These are phyloP conservation scores for Chrysotoxum bicinctum DNA, from an alignment of 2,888 invertebrate species.

Conservation along the genomic window DNA sequence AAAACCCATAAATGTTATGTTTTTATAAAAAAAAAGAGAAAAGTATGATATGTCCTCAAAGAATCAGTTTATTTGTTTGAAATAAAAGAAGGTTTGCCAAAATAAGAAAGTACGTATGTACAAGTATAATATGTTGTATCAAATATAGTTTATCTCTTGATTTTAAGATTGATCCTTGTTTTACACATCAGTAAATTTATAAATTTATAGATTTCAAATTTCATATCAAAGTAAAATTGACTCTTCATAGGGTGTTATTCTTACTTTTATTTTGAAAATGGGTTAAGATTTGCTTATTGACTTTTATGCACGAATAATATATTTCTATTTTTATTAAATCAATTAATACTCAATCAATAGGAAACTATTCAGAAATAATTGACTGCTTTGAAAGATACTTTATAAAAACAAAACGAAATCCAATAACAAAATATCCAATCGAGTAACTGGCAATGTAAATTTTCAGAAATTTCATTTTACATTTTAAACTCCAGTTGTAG, in stretches of 20 bases:
- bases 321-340: not conserved
- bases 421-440: not conserved
- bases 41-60: constrained; percentile 72
- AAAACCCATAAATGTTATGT: constrained; percentile 59
- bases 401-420: too few species aligned
- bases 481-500: not conserved
- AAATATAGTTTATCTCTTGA: constrained; percentile 73
- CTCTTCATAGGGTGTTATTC: constrained; percentile 73
- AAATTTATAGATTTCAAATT: constrained; percentile 70
- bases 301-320: constrained; percentile 49
- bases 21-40: constrained; percentile 55
- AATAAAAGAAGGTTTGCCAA: constrained; percentile 55
- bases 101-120: constrained; percentile 66
- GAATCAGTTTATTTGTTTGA: constrained; percentile 68
- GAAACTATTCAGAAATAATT: constrained; percentile 47
- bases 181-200: constrained; percentile 69
- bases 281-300: constrained; percentile 63
- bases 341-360: not conserved
- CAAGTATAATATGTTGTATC: constrained; percentile 72
- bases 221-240: constrained; percentile 75
- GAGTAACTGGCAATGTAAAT: not conserved
- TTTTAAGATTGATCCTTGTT: constrained; percentile 72
- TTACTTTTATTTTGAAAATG: constrained; percentile 65
- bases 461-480: not conserved
- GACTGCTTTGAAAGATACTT: constrained; percentile 41